A percentile compares a stretch with the other conserved stretches of the same genome.
phyloP scores from a whole-genome alignment of 1,140 invertebrate genomes.

The Aphaenogaster rudis region DNA sequence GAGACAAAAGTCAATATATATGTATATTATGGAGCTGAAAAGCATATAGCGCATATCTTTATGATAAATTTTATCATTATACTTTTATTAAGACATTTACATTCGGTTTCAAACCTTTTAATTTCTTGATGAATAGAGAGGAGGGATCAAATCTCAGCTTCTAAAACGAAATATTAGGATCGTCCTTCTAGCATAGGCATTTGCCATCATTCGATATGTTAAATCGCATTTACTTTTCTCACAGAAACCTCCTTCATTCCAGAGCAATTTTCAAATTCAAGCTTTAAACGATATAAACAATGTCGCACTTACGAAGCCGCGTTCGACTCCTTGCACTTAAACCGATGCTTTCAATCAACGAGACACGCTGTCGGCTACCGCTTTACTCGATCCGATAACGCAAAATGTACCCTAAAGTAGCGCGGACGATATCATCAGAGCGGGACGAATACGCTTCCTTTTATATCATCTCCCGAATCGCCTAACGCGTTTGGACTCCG shows the following conservation, averaged over 20 bases:
- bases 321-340: slow-evolving; percentile 1
- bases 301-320: neutral
- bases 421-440: slow-evolving; percentile 31
- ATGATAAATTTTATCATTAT: neutral
- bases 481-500: slow-evolving; percentile 37
- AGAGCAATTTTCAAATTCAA: slow-evolving; percentile 22
- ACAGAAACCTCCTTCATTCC: neutral
- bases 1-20: neutral
- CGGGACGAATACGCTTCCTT: slow-evolving; percentile 21
- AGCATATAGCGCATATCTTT: neutral
- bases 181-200: neutral
- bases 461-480: neutral
- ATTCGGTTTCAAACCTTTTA: neutral
- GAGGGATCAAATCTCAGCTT: neutral
- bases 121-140: neutral
- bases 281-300: slow-evolving; percentile 15
- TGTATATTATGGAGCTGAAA: neutral
- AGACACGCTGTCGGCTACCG: slow-evolving; percentile 2
- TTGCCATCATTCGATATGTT: neutral
- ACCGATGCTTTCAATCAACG: slow-evolving; percentile 47
- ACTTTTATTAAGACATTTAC: neutral
- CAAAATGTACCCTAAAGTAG: slow-evolving; percentile 33
- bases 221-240: neutral
- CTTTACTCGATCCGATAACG: slow-evolving; percentile 9
- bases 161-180: neutral